A percentile compares a stretch with the other conserved stretches of the same genome.
phyloP scores from a whole-genome alignment of 2,113 vertebrate species.

The Sisor rabdophorus region DNA sequence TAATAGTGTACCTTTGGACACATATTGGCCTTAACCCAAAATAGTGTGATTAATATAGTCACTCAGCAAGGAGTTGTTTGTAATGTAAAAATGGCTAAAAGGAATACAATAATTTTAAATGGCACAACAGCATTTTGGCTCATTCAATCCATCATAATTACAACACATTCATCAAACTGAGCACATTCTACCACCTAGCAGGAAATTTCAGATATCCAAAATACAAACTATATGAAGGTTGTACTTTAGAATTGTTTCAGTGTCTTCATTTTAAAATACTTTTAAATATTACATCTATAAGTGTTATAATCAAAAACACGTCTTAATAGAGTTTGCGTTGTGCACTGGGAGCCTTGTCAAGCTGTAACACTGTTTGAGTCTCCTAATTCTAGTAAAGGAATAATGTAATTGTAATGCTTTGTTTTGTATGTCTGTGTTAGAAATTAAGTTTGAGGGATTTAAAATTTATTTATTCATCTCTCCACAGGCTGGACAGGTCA shows the following conservation, averaged over 20 bases:
- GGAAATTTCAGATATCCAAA: not conserved
- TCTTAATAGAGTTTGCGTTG: too few relatives aligned
- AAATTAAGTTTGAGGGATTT: not conserved
- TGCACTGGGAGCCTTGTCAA: too few relatives aligned
- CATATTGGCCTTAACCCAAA: not conserved
- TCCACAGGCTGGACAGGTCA: too few relatives aligned
- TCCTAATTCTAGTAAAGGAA: too few relatives aligned
- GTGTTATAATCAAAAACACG: too few relatives aligned
- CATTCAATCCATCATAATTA: not conserved
- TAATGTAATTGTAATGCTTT: not conserved
- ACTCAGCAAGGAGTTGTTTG: not conserved
- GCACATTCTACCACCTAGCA: not conserved
- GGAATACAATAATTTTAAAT: not conserved
- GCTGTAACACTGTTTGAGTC: too few relatives aligned
- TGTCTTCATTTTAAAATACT: too few relatives aligned
- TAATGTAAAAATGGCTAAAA: not conserved
- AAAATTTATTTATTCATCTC: too few relatives aligned
- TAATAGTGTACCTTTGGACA: conserved; percentile 1
- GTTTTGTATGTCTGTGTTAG: not conserved
- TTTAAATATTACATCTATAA: too few relatives aligned
- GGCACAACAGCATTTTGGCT: too few relatives aligned
- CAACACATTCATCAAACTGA: not conserved
- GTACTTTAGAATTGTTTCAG: too few relatives aligned
- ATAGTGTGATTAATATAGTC: not conserved
- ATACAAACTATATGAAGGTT: not conserved